Evolutionary conservation across 2,888 invertebrate genomes (phyloP).

Genomic region (Hypsopygia costalis): DNA sequence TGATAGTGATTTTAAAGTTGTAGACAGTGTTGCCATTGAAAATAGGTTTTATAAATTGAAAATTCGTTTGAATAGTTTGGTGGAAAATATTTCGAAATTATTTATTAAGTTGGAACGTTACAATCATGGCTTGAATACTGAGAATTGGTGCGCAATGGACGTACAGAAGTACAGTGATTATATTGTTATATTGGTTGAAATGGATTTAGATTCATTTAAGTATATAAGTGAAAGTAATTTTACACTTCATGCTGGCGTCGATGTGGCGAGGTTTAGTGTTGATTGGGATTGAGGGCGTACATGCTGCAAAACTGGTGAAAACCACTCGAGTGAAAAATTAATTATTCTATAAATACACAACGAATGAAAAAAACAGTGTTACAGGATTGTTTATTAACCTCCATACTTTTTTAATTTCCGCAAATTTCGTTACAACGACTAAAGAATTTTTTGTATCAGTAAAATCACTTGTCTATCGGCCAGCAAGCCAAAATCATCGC

Average conservation of each 20-base stretch:
- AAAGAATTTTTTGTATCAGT: too few species aligned
- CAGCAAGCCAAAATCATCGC: too few species aligned
- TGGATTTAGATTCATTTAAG: conserved; percentile 37
- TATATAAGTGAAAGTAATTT: conserved; percentile 35
- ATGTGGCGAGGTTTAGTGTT: conserved; percentile 38
- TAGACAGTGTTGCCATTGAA: conserved; percentile 7
- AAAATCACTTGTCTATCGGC: too few species aligned
- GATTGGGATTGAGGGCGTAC: conserved; percentile 24
- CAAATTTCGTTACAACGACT: too few species aligned
- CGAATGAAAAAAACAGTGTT: too few species aligned
- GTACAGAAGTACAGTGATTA: conserved; percentile 17
- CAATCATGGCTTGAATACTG: conserved; percentile 35
- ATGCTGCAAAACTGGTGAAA: too few species aligned
- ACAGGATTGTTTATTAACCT: too few species aligned
- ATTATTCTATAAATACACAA: too few species aligned
- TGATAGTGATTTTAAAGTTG: conserved; percentile 20
- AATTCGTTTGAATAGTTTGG: conserved; percentile 33
- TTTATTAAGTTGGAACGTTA: conserved; percentile 38
- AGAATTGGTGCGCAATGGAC: conserved; percentile 33
- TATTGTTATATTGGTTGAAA: conserved; percentile 23
- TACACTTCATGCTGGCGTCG: conserved; percentile 42
- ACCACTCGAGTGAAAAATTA: too few species aligned
- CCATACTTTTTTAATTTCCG: too few species aligned
- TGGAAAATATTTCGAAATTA: conserved; percentile 24
- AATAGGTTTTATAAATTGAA: conserved; percentile 25